Conservation (phyloP, 2,113 vertebrate species). For the Eurypyga helias region DNA sequence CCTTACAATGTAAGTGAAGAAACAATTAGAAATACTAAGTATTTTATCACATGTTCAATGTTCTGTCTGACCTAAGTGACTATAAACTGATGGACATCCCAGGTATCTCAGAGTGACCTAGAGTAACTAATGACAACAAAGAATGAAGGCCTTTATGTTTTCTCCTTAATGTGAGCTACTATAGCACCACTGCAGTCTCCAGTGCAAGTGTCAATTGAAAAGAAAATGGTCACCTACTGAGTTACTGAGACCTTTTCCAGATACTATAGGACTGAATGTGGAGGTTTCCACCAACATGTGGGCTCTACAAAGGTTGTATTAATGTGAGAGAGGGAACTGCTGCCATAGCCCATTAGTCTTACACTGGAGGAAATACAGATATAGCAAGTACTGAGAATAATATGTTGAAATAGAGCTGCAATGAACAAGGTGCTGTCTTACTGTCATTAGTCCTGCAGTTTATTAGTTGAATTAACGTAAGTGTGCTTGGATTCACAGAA, state of each 20-base stretch:
- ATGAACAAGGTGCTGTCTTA: neutral
- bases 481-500: neutral
- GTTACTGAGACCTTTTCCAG: neutral
- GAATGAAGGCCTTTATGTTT: neutral
- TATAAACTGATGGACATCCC: neutral
- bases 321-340: neutral
- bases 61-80: neutral
- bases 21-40: neutral
- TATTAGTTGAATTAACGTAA: neutral
- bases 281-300: neutral
- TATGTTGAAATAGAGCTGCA: neutral
- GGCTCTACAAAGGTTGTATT: neutral
- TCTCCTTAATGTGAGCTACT: neutral
- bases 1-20: fast-evolving
- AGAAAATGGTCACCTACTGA: neutral
- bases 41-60: fast-evolving
- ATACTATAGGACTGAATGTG: neutral
- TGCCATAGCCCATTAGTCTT: neutral
- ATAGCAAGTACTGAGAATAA: neutral
- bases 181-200: neutral
- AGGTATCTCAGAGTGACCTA: neutral
- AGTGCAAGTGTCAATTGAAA: neutral
- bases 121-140: neutral
- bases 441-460: neutral
- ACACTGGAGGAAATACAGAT: neutral